Percentiles rank a stretch among this genome's conserved stretches.
These are phyloP conservation scores for Tortricodes alternella DNA, from an alignment of 2,888 invertebrate genomes.

Conservation along the genomic window DNA sequence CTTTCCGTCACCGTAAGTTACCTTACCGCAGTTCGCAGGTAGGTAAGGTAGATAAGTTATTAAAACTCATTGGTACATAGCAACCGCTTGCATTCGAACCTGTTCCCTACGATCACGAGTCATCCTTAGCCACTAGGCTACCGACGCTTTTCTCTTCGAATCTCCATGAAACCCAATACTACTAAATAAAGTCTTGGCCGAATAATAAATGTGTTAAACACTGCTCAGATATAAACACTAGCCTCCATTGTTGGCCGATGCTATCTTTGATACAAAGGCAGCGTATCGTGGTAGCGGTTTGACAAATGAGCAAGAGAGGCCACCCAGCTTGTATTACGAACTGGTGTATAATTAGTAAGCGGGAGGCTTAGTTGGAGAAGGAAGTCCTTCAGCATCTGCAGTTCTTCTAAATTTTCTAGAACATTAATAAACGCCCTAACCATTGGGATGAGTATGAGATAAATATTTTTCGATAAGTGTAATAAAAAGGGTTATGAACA, in stretches of 20 bases:
- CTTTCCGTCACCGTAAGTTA: too few species aligned
- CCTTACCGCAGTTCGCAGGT: too few species aligned
- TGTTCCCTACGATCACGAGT: too few species aligned
- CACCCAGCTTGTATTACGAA: conserved; percentile 56
- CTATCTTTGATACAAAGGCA: conserved; percentile 31
- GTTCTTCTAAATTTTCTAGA: background rate
- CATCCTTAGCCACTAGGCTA: too few species aligned
- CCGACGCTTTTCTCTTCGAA: too few species aligned
- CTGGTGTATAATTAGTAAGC: background rate
- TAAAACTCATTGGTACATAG: too few species aligned
- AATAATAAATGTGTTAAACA: conserved; percentile 75
- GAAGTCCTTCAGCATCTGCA: background rate
- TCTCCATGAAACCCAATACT: conserved; percentile 35
- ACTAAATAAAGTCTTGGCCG: conserved; percentile 36
- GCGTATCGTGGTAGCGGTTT: conserved; percentile 73
- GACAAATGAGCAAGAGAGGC: conserved; percentile 63
- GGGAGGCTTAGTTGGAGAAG: background rate
- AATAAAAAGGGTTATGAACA: too few species aligned
- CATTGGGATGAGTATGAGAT: too few species aligned
- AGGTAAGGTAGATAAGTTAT: too few species aligned
- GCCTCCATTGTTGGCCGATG: conserved; percentile 67
- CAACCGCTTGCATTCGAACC: too few species aligned
- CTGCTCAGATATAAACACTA: conserved; percentile 68
- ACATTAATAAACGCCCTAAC: background rate
- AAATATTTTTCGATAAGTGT: too few species aligned